Base-by-base conservation (phyloP, 2,888 invertebrate species). In the Pollenia griseotomentosa region DNA sequence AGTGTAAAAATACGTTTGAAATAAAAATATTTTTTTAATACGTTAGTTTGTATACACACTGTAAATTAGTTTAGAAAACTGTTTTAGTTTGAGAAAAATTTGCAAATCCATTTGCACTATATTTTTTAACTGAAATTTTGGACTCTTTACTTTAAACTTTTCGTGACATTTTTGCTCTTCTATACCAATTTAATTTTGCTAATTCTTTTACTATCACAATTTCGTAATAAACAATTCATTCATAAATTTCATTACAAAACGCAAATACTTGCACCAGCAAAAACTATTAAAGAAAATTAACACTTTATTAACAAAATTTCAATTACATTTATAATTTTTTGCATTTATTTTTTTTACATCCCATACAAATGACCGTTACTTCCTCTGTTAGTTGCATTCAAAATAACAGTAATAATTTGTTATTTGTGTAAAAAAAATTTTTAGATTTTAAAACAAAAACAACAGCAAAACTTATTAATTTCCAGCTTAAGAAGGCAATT, bases 401-500 rank as follows among this genome's bases (percentile, higher is more conserved):
- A 79, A 83, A 68, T 77, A 85, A 85, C 85, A 85, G 82, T 84
- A 87, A 84, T 82, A 86, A 77, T 74, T 80, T 79, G 78, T 81
- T 88, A 77, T 70, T 74, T n/a, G 79, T 68, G 46, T 61, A 57
- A n/a, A 61, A n/a, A 8, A 14, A 57, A 87, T 88, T 61, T 46
- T 61, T 71, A 10, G n/a, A 44, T 73, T 65, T 48, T 57, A 46
- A 33, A 57, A 55, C 55, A 53, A 73, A 73, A 71, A 77, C 68
- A 86, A 80, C 77, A 74, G 61, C 51, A 89, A 90, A 89, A 73
- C 55, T 87, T 84, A 91, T 90, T 90, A 91, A 92, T 91, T 90
- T 91, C 88, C 90, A 91, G 89, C 90, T 89, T 89, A 91, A 91
- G 87, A 90, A 90, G 91, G 87, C 91, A 91, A 91, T 90, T 90